Percentiles rank a stretch among this genome's conserved stretches.
phyloP scores from a whole-genome alignment of 2,797 vertebrate species.

The Helarctos malayanus region DNA sequence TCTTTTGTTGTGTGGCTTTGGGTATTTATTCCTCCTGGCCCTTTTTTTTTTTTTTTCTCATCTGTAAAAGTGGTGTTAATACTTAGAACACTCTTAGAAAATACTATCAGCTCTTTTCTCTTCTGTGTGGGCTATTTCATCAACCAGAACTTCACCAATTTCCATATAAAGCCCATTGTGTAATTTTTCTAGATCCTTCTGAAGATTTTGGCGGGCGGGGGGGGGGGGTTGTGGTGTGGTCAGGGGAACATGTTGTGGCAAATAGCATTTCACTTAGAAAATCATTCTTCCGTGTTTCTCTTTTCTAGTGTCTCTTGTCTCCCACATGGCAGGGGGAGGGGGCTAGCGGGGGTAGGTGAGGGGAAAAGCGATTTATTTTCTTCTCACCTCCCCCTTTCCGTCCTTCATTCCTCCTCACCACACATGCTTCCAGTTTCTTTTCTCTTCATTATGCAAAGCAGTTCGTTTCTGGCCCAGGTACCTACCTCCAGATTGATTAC shows the following conservation, averaged over 20 bases:
- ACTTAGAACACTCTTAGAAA: neutral
- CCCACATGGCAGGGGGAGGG: too few relatives aligned
- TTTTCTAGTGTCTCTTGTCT: neutral
- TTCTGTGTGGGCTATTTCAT: slow-evolving; percentile 52
- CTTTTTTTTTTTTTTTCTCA: neutral
- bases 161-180: neutral
- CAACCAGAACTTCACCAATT: slow-evolving; percentile 40
- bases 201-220: neutral
- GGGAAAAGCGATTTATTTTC: neutral
- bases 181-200: slow-evolving; percentile 61
- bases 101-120: slow-evolving; percentile 9
- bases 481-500: neutral
- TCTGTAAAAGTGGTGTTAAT: slow-evolving; percentile 34
- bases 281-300: neutral
- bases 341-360: neutral
- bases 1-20: slow-evolving; percentile 36
- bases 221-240: neutral
- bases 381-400: neutral
- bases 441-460: neutral
- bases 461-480: neutral
- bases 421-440: neutral
- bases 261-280: neutral
- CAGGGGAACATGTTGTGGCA: neutral
- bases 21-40: neutral
- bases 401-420: neutral